These are phyloP conservation scores for Chlorospingus semifuscus DNA, from an alignment of 2,797 vertebrate genomes.

Conservation along the genomic window DNA sequence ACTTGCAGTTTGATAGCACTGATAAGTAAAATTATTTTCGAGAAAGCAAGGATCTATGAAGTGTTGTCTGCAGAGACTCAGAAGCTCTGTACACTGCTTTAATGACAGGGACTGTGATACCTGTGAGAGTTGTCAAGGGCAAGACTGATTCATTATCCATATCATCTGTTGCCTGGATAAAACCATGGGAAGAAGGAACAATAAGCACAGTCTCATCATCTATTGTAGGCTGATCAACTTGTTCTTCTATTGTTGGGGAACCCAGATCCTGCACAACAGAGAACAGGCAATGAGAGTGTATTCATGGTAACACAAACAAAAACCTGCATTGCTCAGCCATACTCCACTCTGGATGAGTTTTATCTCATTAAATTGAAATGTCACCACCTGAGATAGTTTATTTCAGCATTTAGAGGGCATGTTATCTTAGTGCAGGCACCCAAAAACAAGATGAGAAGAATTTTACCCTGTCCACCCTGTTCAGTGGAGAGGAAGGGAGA, in stretches of 20 bases:
- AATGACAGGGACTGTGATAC: slow-evolving; percentile 55
- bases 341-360: background rate
- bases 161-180: slow-evolving; percentile 82
- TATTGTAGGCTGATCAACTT: slow-evolving; percentile 81
- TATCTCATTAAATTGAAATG: background rate
- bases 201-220: slow-evolving; percentile 86
- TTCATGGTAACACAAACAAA: background rate
- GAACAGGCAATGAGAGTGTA: background rate
- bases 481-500: background rate
- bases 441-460: background rate
- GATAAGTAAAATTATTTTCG: background rate
- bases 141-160: slow-evolving; percentile 81
- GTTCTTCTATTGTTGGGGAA: slow-evolving; percentile 77
- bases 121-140: slow-evolving; percentile 85
- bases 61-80: background rate
- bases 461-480: no score
- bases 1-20: background rate
- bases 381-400: background rate
- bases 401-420: background rate
- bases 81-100: background rate
- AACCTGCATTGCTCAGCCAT: background rate
- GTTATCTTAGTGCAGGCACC: background rate
- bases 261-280: slow-evolving; percentile 74
- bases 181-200: slow-evolving; percentile 89
- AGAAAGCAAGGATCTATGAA: background rate